phyloP scores from a whole-genome alignment of 2,888 invertebrate species.

The Lissocephala sabroskyi region DNA sequence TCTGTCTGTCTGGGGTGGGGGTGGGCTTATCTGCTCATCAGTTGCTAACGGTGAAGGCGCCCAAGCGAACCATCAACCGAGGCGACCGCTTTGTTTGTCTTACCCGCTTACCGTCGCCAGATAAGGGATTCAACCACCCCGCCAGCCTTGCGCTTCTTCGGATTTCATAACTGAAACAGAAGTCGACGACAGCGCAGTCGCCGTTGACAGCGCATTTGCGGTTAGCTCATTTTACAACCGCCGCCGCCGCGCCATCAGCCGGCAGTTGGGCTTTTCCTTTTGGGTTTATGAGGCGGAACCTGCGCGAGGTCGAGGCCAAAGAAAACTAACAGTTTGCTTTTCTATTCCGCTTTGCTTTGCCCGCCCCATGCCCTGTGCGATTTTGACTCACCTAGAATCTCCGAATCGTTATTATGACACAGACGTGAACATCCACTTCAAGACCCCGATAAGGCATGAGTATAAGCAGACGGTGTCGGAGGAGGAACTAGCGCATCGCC shows the following conservation, averaged over 20 bases:
- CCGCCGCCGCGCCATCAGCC: background rate
- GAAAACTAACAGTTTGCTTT: background rate
- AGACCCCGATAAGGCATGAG: conserved; percentile 89
- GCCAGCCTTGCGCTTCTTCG: background rate
- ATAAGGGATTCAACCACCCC: too few relatives aligned
- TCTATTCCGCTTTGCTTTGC: too few relatives aligned
- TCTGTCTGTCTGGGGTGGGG: too few relatives aligned
- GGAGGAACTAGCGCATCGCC: conserved; percentile 88
- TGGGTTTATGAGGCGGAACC: too few relatives aligned
- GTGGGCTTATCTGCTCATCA: too few relatives aligned
- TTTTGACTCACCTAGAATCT: too few relatives aligned
- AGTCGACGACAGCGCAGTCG: conserved; percentile 1
- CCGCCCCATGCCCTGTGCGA: too few relatives aligned
- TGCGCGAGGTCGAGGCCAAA: too few relatives aligned
- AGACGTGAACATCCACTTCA: conserved; percentile 95
- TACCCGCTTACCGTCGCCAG: too few relatives aligned
- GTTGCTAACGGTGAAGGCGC: background rate
- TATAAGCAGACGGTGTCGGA: conserved; percentile 90
- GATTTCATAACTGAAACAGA: conserved; percentile 40
- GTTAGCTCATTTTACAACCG: conserved; percentile 49
- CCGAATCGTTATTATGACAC: conserved; percentile 92
- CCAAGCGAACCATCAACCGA: too few relatives aligned
- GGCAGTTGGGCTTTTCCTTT: background rate
- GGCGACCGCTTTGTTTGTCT: too few relatives aligned
- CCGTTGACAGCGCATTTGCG: conserved; percentile 32